These are phyloP conservation scores for Lepidurus apus DNA, from an alignment of 1,140 invertebrate species.

Conservation along the genomic window DNA sequence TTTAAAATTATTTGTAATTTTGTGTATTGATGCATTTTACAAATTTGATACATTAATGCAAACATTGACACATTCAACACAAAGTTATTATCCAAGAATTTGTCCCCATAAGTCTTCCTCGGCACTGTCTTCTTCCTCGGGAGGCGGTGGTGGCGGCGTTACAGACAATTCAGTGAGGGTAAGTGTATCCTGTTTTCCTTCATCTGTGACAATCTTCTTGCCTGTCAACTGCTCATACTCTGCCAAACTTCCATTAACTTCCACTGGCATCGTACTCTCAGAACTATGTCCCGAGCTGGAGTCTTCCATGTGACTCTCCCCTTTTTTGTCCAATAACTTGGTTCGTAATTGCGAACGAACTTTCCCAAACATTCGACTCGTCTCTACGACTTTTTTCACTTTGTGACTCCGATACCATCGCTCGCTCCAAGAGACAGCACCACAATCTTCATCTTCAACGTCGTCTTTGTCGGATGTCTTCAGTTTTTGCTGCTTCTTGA, in stretches of 20 bases:
- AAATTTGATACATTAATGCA: not conserved
- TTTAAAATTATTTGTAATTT: not conserved
- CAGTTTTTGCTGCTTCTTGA: not conserved
- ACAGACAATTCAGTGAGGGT: not conserved
- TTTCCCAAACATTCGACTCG: constrained; percentile 1
- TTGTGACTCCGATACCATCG: constrained; percentile 1
- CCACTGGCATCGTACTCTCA: not conserved
- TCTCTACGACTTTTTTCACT: constrained; percentile 5
- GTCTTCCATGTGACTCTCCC: not conserved
- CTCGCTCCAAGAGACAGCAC: not conserved
- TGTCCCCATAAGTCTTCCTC: not conserved
- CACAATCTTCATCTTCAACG: not conserved
- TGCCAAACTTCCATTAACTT: not conserved
- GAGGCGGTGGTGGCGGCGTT: not conserved
- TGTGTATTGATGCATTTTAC: too few species aligned
- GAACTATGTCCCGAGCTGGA: not conserved
- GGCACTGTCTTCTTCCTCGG: not conserved
- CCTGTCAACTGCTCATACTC: not conserved
- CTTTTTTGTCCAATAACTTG: not conserved
- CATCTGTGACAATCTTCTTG: not conserved
- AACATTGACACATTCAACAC: not conserved
- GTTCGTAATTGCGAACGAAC: constrained; percentile 9
- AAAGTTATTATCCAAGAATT: not conserved
- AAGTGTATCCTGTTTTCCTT: not conserved
- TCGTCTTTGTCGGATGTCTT: not conserved